Conservation (phyloP, 2,113 vertebrate species). For the Pholis gunnellus region DNA sequence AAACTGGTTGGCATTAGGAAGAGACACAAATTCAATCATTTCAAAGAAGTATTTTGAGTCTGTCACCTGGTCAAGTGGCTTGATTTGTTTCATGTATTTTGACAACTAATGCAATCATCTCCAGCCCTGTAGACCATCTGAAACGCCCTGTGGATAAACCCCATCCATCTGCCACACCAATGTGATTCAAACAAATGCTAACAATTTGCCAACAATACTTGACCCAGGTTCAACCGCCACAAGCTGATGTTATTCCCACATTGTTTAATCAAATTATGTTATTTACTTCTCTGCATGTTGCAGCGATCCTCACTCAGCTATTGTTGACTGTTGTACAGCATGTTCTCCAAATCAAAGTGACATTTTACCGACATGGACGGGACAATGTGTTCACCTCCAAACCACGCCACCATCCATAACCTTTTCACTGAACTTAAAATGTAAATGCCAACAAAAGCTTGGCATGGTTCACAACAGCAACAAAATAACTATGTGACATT, state of each 20-base stretch:
- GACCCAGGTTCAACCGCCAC: neutral
- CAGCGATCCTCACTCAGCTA: neutral
- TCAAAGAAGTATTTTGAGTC: neutral
- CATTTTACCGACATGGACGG: conserved; percentile 35
- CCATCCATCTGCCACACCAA: conserved; percentile 23
- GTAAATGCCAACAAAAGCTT: conserved; percentile 65
- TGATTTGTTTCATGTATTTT: neutral
- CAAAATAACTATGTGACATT: conserved; percentile 63
- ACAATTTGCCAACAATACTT: conserved; percentile 11
- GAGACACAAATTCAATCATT: no score
- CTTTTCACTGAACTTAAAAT: conserved; percentile 50
- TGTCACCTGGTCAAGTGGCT: neutral
- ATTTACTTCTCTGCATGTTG: no score
- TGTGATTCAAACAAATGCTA: conserved; percentile 29
- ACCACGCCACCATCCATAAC: conserved; percentile 45
- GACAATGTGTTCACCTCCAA: conserved; percentile 32
- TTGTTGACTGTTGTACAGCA: neutral
- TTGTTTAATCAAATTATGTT: neutral
- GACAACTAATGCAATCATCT: neutral
- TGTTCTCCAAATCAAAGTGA: conserved; percentile 32
- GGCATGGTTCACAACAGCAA: conserved; percentile 44
- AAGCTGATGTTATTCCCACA: neutral
- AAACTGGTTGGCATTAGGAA: no score
- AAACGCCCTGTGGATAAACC: neutral
- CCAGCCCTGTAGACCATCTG: neutral